Conservation (phyloP, 2,113 vertebrate genomes). For the Cinclus mexicanus region DNA sequence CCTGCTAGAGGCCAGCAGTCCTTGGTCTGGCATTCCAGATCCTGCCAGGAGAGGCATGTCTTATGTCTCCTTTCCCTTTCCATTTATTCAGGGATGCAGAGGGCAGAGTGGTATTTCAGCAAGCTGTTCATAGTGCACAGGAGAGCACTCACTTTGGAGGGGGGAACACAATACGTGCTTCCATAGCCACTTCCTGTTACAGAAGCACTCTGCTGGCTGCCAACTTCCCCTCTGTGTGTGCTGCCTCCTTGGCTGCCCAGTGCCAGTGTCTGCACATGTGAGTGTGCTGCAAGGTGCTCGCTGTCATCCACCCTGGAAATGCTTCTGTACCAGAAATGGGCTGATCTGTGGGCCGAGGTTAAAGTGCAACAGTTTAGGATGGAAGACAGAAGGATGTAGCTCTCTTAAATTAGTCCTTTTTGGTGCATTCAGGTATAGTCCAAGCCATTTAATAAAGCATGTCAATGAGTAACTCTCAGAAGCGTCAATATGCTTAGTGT, state of each 20-base stretch:
- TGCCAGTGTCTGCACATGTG: not conserved
- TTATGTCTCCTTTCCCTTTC: not conserved
- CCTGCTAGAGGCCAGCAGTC: conserved; percentile 16
- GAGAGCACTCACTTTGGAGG: rapidly evolving
- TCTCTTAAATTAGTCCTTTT: not conserved
- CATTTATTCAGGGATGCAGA: not conserved
- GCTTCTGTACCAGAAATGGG: not conserved
- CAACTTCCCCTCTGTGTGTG: not conserved
- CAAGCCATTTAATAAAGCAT: conserved; percentile 23
- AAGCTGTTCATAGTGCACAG: not conserved
- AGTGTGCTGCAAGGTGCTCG: not conserved
- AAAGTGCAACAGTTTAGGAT: not conserved
- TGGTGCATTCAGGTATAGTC: not conserved
- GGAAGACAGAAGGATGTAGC: not conserved
- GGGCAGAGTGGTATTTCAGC: not conserved
- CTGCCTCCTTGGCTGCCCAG: not conserved
- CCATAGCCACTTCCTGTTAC: not conserved
- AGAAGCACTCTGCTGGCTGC: not conserved
- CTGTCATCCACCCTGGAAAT: not conserved
- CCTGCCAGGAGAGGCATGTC: not conserved
- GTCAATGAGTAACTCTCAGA: conserved; percentile 69
- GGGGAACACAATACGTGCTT: rapidly evolving
- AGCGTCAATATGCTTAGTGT: conserved; percentile 45
- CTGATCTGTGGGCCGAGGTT: not conserved
- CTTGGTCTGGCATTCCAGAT: not conserved